Percentiles rank a stretch among this genome's conserved stretches.
Evolutionary conservation across 2,113 vertebrate genomes (phyloP).

Genomic region (Sphyrna mokarran): DNA sequence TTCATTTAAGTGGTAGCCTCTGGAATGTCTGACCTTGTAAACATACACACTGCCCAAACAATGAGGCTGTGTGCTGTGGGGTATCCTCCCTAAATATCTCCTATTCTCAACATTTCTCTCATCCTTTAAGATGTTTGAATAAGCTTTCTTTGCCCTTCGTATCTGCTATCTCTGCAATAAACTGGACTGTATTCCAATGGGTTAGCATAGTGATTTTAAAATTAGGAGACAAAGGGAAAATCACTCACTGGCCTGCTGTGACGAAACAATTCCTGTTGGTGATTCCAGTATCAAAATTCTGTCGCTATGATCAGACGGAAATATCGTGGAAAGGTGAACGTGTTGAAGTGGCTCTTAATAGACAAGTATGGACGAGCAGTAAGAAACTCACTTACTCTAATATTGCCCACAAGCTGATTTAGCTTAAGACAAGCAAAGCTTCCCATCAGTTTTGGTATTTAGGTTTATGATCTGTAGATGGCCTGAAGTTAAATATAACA

Average conservation of each 20-base stretch:
- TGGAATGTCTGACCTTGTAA: too few relatives aligned
- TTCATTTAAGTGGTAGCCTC: too few relatives aligned
- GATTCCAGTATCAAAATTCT: neutral
- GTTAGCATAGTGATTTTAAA: too few relatives aligned
- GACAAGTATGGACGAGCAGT: too few relatives aligned
- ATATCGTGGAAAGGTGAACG: neutral
- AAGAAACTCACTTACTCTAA: too few relatives aligned
- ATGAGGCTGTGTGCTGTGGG: too few relatives aligned
- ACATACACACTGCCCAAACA: too few relatives aligned
- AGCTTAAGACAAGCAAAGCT: too few relatives aligned
- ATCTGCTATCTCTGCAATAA: neutral
- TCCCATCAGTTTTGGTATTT: too few relatives aligned
- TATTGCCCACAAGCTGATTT: too few relatives aligned
- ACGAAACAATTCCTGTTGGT: neutral
- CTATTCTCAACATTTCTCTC: neutral
- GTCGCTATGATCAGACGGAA: neutral
- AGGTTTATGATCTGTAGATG: too few relatives aligned
- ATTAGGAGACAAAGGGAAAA: neutral
- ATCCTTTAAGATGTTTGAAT: neutral
- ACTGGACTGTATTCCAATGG: neutral
- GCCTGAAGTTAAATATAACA: too few relatives aligned
- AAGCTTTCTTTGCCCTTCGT: neutral
- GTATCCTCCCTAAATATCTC: neutral
- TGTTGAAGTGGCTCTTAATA: neutral
- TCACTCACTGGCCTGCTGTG: neutral